phyloP scores from a whole-genome alignment of 2,797 vertebrate genomes.

The Pempheris klunzingeri region DNA sequence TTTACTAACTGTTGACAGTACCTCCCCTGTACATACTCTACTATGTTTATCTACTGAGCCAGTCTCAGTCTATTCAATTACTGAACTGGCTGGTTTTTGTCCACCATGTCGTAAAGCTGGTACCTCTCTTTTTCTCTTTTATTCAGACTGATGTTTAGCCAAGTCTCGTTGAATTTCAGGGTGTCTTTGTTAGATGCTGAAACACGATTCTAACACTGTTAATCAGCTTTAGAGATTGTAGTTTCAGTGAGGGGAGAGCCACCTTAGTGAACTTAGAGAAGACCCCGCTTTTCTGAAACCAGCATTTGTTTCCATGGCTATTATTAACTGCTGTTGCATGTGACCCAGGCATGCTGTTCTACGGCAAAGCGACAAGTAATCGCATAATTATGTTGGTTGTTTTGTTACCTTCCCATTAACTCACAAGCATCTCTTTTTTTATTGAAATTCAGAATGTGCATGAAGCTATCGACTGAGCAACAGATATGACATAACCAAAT shows the following conservation, averaged over 20 bases:
- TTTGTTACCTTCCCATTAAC: conserved; percentile 73
- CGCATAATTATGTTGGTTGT: conserved; percentile 53
- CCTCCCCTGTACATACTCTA: conserved; percentile 11
- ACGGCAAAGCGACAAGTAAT: conserved; percentile 67
- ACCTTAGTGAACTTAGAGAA: conserved; percentile 31
- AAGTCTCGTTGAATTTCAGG: conserved; percentile 2
- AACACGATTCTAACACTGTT: background rate
- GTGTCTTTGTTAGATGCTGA: conserved; percentile 14
- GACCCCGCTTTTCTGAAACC: conserved; percentile 56
- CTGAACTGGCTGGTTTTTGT: conserved; percentile 28
- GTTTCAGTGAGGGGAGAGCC: conserved; percentile 42
- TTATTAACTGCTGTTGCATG: conserved; percentile 78
- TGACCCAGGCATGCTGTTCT: conserved; percentile 73
- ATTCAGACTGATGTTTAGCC: conserved; percentile 9
- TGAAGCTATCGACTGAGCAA: conserved; percentile 74
- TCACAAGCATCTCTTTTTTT: conserved; percentile 60
- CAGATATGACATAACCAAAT: conserved; percentile 82
- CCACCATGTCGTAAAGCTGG: conserved; percentile 9
- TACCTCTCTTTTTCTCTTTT: conserved; percentile 24
- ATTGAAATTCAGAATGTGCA: conserved; percentile 78
- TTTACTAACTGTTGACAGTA: conserved; percentile 36
- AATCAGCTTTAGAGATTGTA: conserved; percentile 21
- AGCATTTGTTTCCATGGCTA: conserved; percentile 56
- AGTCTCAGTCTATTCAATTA: conserved; percentile 31
- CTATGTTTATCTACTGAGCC: conserved; percentile 17